Conservation (phyloP, 2,113 vertebrate species). For the Reinhardtius hippoglossoides region DNA sequence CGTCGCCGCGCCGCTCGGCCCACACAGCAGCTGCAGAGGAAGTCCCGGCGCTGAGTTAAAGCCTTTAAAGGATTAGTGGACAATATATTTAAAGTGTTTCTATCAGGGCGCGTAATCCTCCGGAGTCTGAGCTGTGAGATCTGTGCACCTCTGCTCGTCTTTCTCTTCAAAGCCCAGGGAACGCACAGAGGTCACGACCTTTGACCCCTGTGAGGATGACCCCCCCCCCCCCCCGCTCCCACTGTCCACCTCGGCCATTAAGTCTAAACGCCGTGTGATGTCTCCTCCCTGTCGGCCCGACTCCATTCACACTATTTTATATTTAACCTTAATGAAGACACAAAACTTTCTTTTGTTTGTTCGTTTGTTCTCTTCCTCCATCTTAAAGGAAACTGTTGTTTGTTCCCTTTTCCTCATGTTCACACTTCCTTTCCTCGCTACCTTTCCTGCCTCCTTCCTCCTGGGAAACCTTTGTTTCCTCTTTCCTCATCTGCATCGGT, state of each 20-base stretch:
- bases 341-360: neutral
- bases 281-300: too few relatives aligned
- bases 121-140: neutral
- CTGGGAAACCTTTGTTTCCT: too few relatives aligned
- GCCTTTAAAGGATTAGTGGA: neutral
- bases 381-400: neutral
- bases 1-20: neutral
- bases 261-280: neutral
- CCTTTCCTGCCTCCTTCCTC: neutral
- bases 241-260: neutral
- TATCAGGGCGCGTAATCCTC: neutral
- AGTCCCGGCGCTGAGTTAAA: conserved; percentile 25
- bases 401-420: neutral
- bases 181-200: conserved; percentile 38
- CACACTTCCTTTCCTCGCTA: neutral
- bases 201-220: conserved; percentile 29
- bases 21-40: conserved; percentile 28
- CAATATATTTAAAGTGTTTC: conserved; percentile 19
- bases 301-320: too few relatives aligned
- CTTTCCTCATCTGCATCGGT: too few relatives aligned
- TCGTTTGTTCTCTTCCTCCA: too few relatives aligned
- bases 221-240: neutral
- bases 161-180: conserved; percentile 46
- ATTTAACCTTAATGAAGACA: neutral
- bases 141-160: conserved; percentile 22